Percentiles rank a stretch among this genome's conserved stretches.
Conservation (phyloP, 2,113 vertebrate genomes). For the Suncus etruscus region DNA sequence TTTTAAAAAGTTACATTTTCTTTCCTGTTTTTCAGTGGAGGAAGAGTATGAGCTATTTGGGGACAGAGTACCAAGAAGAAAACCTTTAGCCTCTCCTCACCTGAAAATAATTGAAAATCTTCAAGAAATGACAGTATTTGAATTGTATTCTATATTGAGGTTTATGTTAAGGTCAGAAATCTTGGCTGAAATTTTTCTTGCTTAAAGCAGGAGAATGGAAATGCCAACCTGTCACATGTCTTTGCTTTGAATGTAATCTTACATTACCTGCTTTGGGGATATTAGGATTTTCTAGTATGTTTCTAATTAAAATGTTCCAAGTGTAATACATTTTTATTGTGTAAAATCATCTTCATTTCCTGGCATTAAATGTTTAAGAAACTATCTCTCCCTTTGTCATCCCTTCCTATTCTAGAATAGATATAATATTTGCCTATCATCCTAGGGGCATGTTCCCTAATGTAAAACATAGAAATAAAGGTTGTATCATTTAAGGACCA, state of each 20-base stretch:
- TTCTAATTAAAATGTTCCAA: constrained; percentile 58
- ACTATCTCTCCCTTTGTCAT: not conserved
- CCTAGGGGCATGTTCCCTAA: not conserved
- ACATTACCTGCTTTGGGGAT: constrained; percentile 8
- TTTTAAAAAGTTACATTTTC: constrained; percentile 39
- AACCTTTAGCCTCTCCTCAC: constrained; percentile 78
- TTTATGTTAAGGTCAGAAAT: constrained; percentile 81
- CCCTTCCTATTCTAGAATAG: not conserved
- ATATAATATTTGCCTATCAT: not conserved
- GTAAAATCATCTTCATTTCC: constrained; percentile 22
- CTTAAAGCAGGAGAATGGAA: constrained; percentile 70
- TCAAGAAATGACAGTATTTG: constrained; percentile 83
- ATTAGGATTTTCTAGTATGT: not conserved
- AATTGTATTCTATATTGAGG: constrained; percentile 81
- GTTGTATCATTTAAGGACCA: not conserved
- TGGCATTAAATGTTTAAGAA: not conserved
- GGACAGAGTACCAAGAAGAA: constrained; percentile 46
- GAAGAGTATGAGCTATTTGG: constrained; percentile 64
- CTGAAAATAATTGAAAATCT: constrained; percentile 83
- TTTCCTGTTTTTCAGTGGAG: constrained; percentile 31
- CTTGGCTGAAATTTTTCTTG: constrained; percentile 66
- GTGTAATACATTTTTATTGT: not conserved
- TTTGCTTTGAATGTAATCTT: constrained; percentile 26
- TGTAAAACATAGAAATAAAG: constrained; percentile 5
- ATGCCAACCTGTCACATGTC: constrained; percentile 57